Evolutionary conservation across 2,888 invertebrate species (phyloP).

Genomic region (Eulithis testata): DNA sequence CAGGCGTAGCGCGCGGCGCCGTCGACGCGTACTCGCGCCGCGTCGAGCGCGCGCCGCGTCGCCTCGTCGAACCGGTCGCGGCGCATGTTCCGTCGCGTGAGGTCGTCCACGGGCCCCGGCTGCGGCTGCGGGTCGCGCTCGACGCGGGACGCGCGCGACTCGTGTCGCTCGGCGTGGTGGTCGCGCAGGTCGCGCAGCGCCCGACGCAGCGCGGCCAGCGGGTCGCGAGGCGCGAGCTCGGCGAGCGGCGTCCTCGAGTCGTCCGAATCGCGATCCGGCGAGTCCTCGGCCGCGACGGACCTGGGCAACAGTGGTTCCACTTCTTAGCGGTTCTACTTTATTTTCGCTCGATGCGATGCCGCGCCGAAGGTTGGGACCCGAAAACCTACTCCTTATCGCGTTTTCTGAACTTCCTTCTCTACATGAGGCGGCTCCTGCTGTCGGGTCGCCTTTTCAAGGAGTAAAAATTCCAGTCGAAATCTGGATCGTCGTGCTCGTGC

Average conservation of each 20-base stretch:
- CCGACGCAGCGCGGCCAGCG: constrained; percentile 52
- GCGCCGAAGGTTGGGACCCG: too few species aligned
- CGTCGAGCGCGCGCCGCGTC: constrained; percentile 61
- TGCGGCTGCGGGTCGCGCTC: constrained; percentile 58
- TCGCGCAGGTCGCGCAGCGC: constrained; percentile 67
- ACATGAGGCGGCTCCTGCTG: too few species aligned
- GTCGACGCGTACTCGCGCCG: constrained; percentile 60
- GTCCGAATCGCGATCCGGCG: constrained; percentile 16
- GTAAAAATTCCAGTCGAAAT: too few species aligned
- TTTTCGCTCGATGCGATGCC: too few species aligned
- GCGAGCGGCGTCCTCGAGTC: constrained; percentile 25
- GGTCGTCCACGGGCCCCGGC: constrained; percentile 63
- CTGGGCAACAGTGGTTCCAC: constrained; percentile 19
- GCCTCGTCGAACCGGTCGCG: constrained; percentile 63
- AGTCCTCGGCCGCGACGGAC: constrained; percentile 18
- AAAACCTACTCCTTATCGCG: too few species aligned
- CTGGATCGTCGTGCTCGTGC: constrained; percentile 46
- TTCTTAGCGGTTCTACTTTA: background rate
- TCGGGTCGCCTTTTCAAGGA: too few species aligned
- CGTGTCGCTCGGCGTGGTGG: constrained; percentile 50
- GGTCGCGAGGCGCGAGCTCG: constrained; percentile 3
- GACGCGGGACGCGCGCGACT: constrained; percentile 44
- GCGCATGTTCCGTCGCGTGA: constrained; percentile 67
- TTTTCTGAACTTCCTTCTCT: too few species aligned
- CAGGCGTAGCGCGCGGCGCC: constrained; percentile 81